Percentiles rank a stretch among this genome's conserved stretches.
Conservation (phyloP, 2,113 vertebrate species). For the Lonchura striata region DNA sequence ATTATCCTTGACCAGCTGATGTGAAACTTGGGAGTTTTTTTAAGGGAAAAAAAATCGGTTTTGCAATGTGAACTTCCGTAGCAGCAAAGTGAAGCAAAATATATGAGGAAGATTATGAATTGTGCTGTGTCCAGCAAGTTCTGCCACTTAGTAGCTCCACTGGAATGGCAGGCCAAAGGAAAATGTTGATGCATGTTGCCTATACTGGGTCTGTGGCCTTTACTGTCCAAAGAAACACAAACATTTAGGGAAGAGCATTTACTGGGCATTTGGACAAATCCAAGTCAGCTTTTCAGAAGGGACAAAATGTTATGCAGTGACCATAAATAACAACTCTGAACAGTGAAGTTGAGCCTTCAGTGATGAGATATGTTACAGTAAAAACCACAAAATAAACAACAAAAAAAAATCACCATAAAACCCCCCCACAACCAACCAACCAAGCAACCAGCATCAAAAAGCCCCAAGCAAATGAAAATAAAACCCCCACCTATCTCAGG, state of each 20-base stretch:
- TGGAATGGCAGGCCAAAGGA: neutral
- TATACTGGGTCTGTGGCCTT: neutral
- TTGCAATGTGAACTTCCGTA: neutral
- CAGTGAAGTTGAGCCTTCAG: neutral
- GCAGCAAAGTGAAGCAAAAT: neutral
- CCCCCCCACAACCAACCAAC: neutral
- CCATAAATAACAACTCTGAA: neutral
- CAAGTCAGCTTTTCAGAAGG: neutral
- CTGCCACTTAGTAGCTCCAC: neutral
- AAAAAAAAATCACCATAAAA: no score
- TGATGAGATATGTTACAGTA: neutral
- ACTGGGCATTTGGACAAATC: neutral
- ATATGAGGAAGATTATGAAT: neutral
- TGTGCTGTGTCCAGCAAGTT: neutral
- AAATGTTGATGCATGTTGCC: neutral
- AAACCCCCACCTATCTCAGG: neutral
- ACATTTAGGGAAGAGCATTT: neutral
- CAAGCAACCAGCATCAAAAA: neutral
- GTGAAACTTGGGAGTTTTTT: neutral
- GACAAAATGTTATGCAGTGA: neutral
- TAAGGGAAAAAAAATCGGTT: neutral
- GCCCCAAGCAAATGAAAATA: no score
- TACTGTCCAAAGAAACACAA: neutral
- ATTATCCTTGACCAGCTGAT: neutral
- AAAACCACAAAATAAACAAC: neutral